Base-by-base conservation (phyloP, 2,888 invertebrate genomes). In the Ectropis crepuscularia region DNA sequence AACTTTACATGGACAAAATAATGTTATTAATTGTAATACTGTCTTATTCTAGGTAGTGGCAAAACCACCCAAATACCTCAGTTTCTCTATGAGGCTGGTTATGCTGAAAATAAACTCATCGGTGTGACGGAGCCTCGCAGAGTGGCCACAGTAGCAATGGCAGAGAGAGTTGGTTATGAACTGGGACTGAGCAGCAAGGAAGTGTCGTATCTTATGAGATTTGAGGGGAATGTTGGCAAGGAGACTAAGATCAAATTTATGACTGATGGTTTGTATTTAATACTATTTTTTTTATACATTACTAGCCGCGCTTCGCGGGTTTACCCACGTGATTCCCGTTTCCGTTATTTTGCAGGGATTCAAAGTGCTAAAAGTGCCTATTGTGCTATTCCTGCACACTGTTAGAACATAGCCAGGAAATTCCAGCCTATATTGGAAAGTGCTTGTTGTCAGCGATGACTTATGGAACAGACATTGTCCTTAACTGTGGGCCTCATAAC, bases 31-130 rank as follows among this genome's bases (percentile, higher is more conserved):
- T n/a, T 28, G 0, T 45, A 57, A 63, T 6, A 9, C 7, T 41
- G 10, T 41, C 41, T 41, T 41, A 41, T 41, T 80, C n/a, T 67
- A 90, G 94, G 95, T 9, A 97, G 97, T 72, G 99, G 99, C 10
- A 99, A 99, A 93, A 99, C 99, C 0, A 99, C 99, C 0, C 99
- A 99, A 91, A 95, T 99, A 8, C 99, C 99, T 0, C 99, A 99
- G 88, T 99, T 99, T 82, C 94, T 99, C 0, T 99, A 98, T 79
- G 99, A 99, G 92, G 98, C 98, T 0, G 99, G 98, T 0, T 99
- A 98, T 83, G 96, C 98, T 0, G 89, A 92, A 74, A 90, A 94
- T 68, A 96, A 96, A 83, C 95, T 98, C 89, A 98, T 99, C 74
- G 99, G 96, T 0, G 94, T 99, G 5, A 99, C 99, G 0, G 99